These are phyloP conservation scores for Brachionus rubens DNA, from an alignment of 1,140 invertebrate species.

Conservation along the genomic window DNA sequence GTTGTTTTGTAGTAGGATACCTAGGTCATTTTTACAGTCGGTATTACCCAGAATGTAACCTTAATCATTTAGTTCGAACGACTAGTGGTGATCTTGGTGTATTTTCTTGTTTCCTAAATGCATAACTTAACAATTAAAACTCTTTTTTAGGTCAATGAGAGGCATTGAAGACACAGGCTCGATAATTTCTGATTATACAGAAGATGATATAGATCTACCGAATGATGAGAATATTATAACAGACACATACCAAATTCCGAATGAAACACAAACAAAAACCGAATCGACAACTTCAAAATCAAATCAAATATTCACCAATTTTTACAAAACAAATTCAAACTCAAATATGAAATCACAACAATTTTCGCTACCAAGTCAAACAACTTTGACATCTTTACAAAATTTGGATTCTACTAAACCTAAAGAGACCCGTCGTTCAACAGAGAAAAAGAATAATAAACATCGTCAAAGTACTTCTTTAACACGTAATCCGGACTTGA, in stretches of 20 bases:
- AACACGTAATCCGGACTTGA: neutral
- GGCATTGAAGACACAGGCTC: constrained; percentile 44
- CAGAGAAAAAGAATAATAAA: neutral
- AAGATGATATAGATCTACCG: constrained; percentile 39
- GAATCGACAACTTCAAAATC: neutral
- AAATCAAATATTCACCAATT: neutral
- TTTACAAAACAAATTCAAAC: neutral
- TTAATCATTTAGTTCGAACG: no score
- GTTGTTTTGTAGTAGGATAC: no score
- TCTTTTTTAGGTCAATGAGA: neutral
- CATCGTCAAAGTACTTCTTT: constrained; percentile 43
- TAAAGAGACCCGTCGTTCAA: neutral
- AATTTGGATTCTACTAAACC: neutral
- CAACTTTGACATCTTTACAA: neutral
- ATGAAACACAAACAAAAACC: neutral
- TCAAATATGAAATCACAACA: neutral
- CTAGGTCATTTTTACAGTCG: no score
- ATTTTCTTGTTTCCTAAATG: no score
- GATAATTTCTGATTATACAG: constrained; percentile 40
- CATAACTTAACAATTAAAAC: neutral
- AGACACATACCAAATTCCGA: neutral
- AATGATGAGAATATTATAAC: constrained; percentile 38
- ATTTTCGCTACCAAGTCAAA: neutral
- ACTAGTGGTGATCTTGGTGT: no score
- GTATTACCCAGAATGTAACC: no score